Conservation (phyloP, 2,888 invertebrate genomes). For the Aleiodes alternator region DNA sequence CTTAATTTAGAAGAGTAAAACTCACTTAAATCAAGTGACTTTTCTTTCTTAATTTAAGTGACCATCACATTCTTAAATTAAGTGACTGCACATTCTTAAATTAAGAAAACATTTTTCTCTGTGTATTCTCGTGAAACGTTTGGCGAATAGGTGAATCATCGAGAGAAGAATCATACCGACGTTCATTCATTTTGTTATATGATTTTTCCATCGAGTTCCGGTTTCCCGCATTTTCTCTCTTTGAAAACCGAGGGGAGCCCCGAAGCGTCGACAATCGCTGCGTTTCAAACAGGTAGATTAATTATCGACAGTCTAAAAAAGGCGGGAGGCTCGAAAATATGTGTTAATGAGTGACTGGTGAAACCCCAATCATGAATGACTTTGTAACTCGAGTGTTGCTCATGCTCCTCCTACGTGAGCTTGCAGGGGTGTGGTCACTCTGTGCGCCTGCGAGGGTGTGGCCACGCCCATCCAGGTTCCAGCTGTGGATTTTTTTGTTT, state of each 20-base stretch:
- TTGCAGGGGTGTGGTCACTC: slow-evolving; percentile 70
- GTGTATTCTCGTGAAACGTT: too few relatives aligned
- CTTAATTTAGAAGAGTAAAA: too few relatives aligned
- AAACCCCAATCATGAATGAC: slow-evolving; percentile 70
- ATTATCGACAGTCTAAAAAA: slow-evolving; percentile 58
- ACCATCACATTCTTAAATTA: too few relatives aligned
- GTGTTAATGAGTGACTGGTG: slow-evolving; percentile 65
- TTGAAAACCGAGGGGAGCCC: neutral
- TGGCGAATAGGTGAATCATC: too few relatives aligned
- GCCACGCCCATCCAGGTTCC: slow-evolving; percentile 61
- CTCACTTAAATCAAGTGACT: too few relatives aligned
- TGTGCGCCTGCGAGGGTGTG: slow-evolving; percentile 68
- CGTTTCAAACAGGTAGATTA: slow-evolving; percentile 71
- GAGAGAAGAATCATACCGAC: too few relatives aligned
- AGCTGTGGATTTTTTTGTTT: slow-evolving; percentile 65
- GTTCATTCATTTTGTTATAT: too few relatives aligned
- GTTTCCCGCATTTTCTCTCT: too few relatives aligned
- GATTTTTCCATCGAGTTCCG: too few relatives aligned
- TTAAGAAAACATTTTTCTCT: too few relatives aligned
- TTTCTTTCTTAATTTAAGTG: too few relatives aligned
- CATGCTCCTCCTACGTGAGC: slow-evolving; percentile 70
- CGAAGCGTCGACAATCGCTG: neutral
- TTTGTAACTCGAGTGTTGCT: slow-evolving; percentile 60
- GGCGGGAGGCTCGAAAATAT: slow-evolving; percentile 49
- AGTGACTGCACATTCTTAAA: too few relatives aligned